Evolutionary conservation across 2,888 invertebrate species (phyloP), one percentile per base, ranked within the genome.

Genomic region (Catocala nupta): DNA sequence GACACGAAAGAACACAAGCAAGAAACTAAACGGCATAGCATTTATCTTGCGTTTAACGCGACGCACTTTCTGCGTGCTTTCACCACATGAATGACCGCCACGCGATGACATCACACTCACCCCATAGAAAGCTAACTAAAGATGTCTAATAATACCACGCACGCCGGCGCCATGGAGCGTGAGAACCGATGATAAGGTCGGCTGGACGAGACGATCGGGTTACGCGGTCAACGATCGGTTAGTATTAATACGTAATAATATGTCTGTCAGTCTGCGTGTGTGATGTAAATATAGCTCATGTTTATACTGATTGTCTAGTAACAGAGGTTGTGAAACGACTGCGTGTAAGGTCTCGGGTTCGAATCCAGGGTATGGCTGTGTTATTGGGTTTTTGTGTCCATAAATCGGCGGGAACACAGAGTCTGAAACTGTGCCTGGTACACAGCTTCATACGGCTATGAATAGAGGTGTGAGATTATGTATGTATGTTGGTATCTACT

Each of bases 151-250:
- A 73, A 54, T 48, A 73, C 39, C 16, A 48, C 50, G n/a, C 59
- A 55, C 68, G 70, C 72, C 65, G 70, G 51, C 65, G 49, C 49
- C 66, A 61, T 61, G 57, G 72, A 65, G 68, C 73, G 71, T 73
- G 69, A 64, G 77, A 75, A 68, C 61, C 56, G 65, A 73, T 75
- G 68, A 75, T 67, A 75, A 70, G 77, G 77, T 71, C 69, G 68
- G 44, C 33, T 77, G 75, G 55, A 65, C 65, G 59, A 61, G 59
- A 55, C 68, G 71, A 68, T 77, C 70, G 63, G 69, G 73, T 77
- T 77, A 77, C 77, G 63, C 68, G 77, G 75, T 73, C 75, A 67
- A 65, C 57, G 77, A 52, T 71, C 71, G 70, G 50, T 34, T 51
- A 6, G 34, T 55, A 49, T 47, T 25, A 43, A 53, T 51, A 55